These are phyloP conservation scores for Sinohyriopsis cumingii DNA, from an alignment of 2,888 invertebrate species.

Conservation along the genomic window DNA sequence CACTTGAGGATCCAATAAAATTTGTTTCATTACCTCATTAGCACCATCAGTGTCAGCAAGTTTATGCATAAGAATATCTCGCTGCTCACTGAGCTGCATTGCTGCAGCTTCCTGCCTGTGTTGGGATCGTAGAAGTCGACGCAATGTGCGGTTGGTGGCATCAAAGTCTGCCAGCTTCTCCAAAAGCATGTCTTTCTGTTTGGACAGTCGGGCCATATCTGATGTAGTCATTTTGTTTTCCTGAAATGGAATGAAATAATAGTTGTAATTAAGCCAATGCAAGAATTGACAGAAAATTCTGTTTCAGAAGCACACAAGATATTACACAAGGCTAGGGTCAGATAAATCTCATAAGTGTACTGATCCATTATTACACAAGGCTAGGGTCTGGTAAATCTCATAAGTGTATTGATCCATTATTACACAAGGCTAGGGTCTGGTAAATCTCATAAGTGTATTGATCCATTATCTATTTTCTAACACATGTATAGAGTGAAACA, in stretches of 20 bases:
- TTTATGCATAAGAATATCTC: constrained; percentile 64
- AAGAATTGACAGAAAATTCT: too few species aligned
- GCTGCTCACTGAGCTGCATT: constrained; percentile 62
- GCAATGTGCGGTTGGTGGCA: constrained; percentile 63
- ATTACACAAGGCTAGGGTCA: too few species aligned
- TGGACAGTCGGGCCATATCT: constrained; percentile 55
- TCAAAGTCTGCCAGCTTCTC: constrained; percentile 68
- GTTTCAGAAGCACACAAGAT: too few species aligned
- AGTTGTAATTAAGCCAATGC: background rate
- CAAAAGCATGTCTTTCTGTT: constrained; percentile 64
- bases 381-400: too few species aligned
- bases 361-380: too few species aligned
- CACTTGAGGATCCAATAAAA: too few species aligned
- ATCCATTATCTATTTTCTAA: too few species aligned
- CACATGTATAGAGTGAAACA: too few species aligned
- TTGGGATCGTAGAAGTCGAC: constrained; percentile 64
- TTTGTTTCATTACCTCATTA: constrained; percentile 53
- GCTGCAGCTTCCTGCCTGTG: constrained; percentile 64
- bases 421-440: too few species aligned
- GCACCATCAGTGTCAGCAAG: constrained; percentile 64
- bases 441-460: too few species aligned
- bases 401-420: too few species aligned
- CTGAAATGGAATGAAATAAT: constrained; percentile 22
- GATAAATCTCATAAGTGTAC: too few species aligned
- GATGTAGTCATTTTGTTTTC: constrained; percentile 54